phyloP scores from a whole-genome alignment of 1,140 invertebrate genomes.

The Bombus huntii region DNA sequence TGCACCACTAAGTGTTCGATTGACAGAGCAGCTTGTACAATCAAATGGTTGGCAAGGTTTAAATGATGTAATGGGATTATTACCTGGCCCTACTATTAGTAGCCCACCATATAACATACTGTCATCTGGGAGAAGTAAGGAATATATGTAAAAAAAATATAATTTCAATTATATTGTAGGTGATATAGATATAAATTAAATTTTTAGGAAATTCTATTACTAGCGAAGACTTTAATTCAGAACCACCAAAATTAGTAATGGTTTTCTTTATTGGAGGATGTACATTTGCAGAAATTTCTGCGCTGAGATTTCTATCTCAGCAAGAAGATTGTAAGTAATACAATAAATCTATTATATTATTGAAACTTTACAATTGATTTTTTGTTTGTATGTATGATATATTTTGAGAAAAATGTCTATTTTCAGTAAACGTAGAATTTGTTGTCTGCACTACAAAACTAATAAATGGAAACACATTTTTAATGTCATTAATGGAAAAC shows the following conservation, averaged over 20 bases:
- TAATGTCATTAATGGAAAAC: conserved; percentile 89
- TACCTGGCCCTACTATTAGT: conserved; percentile 85
- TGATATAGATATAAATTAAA: conserved; percentile 12
- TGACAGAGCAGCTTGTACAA: conserved; percentile 93
- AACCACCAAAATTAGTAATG: conserved; percentile 90
- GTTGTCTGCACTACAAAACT: conserved; percentile 96
- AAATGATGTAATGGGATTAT: conserved; percentile 85
- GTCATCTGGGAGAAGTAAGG: conserved; percentile 83
- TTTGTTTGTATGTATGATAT: not conserved
- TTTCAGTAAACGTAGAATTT: conserved; percentile 93
- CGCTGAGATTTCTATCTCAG: conserved; percentile 94
- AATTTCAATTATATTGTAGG: not conserved
- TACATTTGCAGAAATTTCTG: conserved; percentile 97
- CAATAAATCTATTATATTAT: conserved; percentile 4
- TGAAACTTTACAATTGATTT: not conserved
- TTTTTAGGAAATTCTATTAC: conserved; percentile 84
- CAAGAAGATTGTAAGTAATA: conserved; percentile 91
- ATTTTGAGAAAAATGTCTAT: conserved; percentile 50
- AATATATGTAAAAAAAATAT: not conserved
- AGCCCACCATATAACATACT: conserved; percentile 61
- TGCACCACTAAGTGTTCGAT: conserved; percentile 94
- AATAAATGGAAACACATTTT: conserved; percentile 94
- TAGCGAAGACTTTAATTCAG: conserved; percentile 86
- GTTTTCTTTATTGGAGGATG: conserved; percentile 98
- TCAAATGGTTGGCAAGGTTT: conserved; percentile 92